Conservation (phyloP, 2,888 invertebrate species). For the Proisotoma minuta region DNA sequence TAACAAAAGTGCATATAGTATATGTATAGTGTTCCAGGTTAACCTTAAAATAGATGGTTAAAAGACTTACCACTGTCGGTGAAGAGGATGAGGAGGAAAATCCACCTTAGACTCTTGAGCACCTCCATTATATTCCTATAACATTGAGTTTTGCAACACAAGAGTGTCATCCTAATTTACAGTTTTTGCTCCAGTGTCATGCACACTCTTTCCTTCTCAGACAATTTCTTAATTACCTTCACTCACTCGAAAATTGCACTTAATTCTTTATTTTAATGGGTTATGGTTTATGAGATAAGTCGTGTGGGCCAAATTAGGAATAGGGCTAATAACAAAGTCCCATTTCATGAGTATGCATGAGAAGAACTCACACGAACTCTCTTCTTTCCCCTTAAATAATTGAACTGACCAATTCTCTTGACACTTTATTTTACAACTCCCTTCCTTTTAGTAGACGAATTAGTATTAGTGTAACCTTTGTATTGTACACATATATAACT, state of each 20-base stretch:
- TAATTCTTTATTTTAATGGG: constrained; percentile 3
- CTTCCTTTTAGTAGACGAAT: no score
- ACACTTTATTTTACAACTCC: no score
- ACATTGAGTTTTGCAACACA: neutral
- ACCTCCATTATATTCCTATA: constrained; percentile 38
- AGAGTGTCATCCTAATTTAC: neutral
- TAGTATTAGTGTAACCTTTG: no score
- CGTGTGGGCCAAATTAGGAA: no score
- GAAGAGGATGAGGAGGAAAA: constrained; percentile 44
- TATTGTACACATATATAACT: no score
- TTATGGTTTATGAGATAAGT: no score
- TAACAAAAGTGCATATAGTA: neutral
- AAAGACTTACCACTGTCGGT: constrained; percentile 44
- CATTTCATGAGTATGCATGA: no score
- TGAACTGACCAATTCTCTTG: no score
- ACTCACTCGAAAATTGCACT: neutral
- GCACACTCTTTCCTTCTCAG: neutral
- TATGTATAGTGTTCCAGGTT: neutral
- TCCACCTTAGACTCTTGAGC: constrained; percentile 44
- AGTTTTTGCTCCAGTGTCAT: no score
- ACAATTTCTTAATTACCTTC: neutral
- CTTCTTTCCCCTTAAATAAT: no score
- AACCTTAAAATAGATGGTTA: neutral
- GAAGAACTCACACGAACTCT: no score
- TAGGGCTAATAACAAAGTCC: no score